Conservation (phyloP, 2,113 vertebrate genomes). For the Urocitellus parryii region DNA sequence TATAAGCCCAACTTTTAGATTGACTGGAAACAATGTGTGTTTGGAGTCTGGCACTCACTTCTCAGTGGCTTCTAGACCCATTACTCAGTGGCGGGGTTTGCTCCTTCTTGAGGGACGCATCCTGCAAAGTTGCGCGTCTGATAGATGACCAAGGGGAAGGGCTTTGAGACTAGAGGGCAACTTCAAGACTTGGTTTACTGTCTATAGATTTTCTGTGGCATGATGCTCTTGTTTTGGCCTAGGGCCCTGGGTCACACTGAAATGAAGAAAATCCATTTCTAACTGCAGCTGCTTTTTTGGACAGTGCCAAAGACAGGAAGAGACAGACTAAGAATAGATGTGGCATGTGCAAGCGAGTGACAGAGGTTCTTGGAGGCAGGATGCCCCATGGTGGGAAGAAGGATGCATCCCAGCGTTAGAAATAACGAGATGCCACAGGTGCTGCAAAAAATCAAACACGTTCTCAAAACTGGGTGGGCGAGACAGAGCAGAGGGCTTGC, state of each 20-base stretch:
- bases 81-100: accelerated
- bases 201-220: not conserved
- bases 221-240: not conserved
- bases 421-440: no score
- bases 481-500: no score
- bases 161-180: not conserved
- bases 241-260: not conserved
- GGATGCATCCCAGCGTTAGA: not conserved
- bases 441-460: no score
- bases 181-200: not conserved
- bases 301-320: not conserved
- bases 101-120: no score
- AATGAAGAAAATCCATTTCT: constrained; percentile 3
- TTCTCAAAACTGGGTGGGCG: no score
- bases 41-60: no score
- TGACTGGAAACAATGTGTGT: accelerated
- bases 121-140: not conserved
- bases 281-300: not conserved
- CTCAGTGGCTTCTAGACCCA: not conserved
- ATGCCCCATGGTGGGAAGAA: not conserved
- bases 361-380: not conserved
- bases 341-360: not conserved
- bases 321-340: not conserved
- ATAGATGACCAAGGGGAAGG: not conserved
- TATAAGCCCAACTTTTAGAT: not conserved